Percentiles rank a stretch among this genome's conserved stretches.
Conservation (phyloP, 2,113 vertebrate genomes). For the Rhinopithecus roxellana region DNA sequence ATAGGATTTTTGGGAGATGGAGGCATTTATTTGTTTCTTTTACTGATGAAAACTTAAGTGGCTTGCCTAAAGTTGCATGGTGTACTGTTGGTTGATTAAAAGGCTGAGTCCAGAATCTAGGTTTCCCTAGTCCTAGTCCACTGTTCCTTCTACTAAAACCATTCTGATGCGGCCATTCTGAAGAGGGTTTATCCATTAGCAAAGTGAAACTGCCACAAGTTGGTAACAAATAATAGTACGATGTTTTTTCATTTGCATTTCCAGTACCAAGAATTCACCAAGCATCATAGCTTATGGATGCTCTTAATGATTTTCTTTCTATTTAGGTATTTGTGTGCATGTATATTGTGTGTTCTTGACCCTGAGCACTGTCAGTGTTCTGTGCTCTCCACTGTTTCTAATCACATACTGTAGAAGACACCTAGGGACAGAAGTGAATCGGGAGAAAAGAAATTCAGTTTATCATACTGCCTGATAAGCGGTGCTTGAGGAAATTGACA, state of each 20-base stretch:
- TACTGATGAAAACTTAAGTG: slow-evolving; percentile 30
- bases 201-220: slow-evolving; percentile 2
- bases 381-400: slow-evolving; percentile 4
- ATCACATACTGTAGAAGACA: slow-evolving; percentile 24
- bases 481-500: background rate
- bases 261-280: background rate
- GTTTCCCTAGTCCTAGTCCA: background rate
- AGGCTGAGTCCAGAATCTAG: background rate
- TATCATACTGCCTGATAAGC: background rate
- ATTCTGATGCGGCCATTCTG: background rate
- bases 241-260: slow-evolving; percentile 32
- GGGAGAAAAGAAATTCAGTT: slow-evolving; percentile 10
- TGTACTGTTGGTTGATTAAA: slow-evolving; percentile 17
- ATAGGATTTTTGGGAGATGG: background rate
- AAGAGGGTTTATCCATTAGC: background rate
- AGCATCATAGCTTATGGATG: background rate
- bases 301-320: background rate
- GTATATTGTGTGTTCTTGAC: background rate
- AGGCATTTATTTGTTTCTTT: background rate
- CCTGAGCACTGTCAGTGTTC: background rate
- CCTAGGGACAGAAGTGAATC: background rate
- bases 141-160: background rate
- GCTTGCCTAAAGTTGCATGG: slow-evolving; percentile 3
- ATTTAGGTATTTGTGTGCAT: background rate
- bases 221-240: background rate